phyloP scores from a whole-genome alignment of 1,140 invertebrate species.

The Scaptomyza hsui region DNA sequence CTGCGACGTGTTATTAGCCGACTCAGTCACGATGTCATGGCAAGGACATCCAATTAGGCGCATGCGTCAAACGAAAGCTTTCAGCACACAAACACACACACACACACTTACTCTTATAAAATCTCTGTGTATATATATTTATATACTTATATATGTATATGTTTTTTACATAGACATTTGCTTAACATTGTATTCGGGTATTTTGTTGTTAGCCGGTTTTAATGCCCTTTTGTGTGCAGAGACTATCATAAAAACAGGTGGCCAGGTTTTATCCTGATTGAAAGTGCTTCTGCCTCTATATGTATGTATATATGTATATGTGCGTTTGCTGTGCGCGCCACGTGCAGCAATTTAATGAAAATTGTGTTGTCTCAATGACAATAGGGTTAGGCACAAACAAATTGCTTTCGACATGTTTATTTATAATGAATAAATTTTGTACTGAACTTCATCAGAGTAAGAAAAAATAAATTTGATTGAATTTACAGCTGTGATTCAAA shows the following conservation, averaged over 20 bases:
- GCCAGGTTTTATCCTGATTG: conserved; percentile 11
- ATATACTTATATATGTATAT: not conserved
- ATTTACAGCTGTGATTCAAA: no score
- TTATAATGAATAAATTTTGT: no score
- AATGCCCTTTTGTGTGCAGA: not conserved
- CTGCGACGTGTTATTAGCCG: conserved; percentile 33
- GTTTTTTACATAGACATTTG: no score
- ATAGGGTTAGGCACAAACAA: no score
- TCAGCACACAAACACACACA: not conserved
- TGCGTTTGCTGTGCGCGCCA: conserved; percentile 7
- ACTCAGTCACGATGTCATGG: conserved; percentile 45
- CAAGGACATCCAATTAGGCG: conserved; percentile 58
- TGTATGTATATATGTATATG: not conserved
- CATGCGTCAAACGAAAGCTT: conserved; percentile 46
- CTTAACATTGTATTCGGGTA: no score
- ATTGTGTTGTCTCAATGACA: no score
- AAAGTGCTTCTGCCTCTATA: not conserved
- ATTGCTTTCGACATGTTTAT: no score
- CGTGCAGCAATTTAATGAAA: conserved; percentile 3
- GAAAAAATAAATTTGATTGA: no score
- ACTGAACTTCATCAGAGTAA: no score
- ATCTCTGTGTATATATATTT: conserved; percentile 11
- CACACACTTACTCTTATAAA: not conserved
- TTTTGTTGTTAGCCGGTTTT: not conserved
- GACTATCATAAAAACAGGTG: conserved; percentile 47